phyloP scores from a whole-genome alignment of 2,113 vertebrate species.

The Bubo bubo region DNA sequence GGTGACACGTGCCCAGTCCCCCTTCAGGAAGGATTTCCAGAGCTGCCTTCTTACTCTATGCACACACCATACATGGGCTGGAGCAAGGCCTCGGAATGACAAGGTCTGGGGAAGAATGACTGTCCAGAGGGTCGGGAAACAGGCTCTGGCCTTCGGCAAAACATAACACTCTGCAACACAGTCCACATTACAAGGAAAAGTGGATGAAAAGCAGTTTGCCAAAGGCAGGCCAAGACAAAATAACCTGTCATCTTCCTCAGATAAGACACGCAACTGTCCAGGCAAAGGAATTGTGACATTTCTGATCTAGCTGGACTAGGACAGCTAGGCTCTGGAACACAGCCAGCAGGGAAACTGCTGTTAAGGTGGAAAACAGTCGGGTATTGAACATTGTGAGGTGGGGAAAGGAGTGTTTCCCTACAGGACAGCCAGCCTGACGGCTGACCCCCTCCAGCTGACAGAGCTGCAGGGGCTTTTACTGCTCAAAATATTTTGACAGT shows the following conservation, averaged over 20 bases:
- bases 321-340: too few relatives aligned
- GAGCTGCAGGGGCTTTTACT: background rate
- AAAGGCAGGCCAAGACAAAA: background rate
- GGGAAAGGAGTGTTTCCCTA: too few relatives aligned
- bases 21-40: background rate
- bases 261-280: background rate
- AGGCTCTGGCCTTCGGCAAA: background rate
- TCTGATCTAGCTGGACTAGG: background rate
- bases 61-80: background rate
- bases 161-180: background rate
- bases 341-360: too few relatives aligned
- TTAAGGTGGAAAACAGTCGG: too few relatives aligned
- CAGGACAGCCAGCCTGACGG: background rate
- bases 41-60: background rate
- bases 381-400: too few relatives aligned
- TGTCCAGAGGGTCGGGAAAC: background rate
- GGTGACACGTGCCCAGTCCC: background rate
- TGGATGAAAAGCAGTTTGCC: background rate
- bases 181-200: background rate
- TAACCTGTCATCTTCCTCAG: background rate
- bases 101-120: background rate
- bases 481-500: constrained; percentile 23
- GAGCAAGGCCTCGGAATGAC: background rate
- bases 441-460: background rate
- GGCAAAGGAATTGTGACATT: background rate